A percentile compares a stretch with the other conserved stretches of the same genome.
Conservation (phyloP, 2,113 vertebrate species). For the Murina feae region DNA sequence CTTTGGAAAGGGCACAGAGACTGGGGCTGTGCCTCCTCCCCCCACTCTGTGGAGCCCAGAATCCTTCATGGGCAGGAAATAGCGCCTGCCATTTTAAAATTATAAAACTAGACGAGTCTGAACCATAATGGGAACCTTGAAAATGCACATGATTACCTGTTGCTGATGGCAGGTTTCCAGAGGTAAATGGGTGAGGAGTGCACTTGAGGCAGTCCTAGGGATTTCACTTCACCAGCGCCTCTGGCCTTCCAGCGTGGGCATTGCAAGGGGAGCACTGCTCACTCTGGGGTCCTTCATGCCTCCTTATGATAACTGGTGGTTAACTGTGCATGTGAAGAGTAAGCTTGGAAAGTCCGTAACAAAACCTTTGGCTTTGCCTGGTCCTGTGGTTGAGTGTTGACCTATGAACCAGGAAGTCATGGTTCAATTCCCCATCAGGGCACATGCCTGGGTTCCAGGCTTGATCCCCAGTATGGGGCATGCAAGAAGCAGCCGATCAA, state of each 20-base stretch:
- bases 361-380: not conserved
- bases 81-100: not conserved
- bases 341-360: slow-evolving; percentile 10
- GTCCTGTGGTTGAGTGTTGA: too few species aligned
- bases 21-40: not conserved
- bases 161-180: slow-evolving; percentile 35
- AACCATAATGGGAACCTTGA: not conserved
- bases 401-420: too few species aligned
- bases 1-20: not conserved
- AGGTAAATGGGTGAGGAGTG: not conserved
- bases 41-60: not conserved
- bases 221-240: not conserved
- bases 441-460: too few species aligned
- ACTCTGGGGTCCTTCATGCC: not conserved
- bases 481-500: too few species aligned
- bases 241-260: not conserved
- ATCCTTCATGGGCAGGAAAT: not conserved
- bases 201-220: not conserved
- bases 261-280: not conserved
- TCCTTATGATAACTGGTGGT: not conserved
- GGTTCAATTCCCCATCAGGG: too few species aligned
- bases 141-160: not conserved
- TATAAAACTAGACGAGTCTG: not conserved
- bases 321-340: not conserved
- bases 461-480: too few species aligned